Evolutionary conservation across 2,113 vertebrate species (phyloP), one percentile per base, ranked within the genome.

Genomic region (Phaetusa simplex): DNA sequence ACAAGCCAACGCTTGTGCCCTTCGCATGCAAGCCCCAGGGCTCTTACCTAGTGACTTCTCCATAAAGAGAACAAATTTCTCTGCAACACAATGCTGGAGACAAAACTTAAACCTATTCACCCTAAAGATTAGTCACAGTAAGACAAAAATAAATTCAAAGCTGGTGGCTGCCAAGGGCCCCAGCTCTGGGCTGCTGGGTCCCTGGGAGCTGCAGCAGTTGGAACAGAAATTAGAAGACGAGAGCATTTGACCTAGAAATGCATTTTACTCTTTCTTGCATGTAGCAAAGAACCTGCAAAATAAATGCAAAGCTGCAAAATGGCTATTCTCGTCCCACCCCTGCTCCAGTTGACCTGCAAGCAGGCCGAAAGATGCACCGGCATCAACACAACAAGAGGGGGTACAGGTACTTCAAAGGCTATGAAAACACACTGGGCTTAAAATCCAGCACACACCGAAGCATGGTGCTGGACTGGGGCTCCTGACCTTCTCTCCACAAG

Each of bases 91-190:
- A 58, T 34, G 61, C 21, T 50, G 22, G 87, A 79, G 66, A 91
- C 84, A 91, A 93, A 87, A 59, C 73, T 67, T 59, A 89, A 76
- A 82, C 30, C 24, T 79, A 43, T 82, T 89, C 78, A 82, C 67
- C 70, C 82, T 82, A 64, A 78, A 91, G 89, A 91, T 85, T 53
- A 93, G 84, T 61, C 70, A 91, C 62, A 76, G 70, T 19, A 65
- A 69, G 74, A 52, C 27, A 93, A 93, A 95, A 85, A 80, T 65
- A 76, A 90, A 93, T 85, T 82, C 62, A 93, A 91, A 87, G 49
- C 81, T 69, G 20, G 42, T 36, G 59, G 65, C 50, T 94, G 93
- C 84, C 77, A 40, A 79, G 38, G 47, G 81, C 50, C 65, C 36
- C 69, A 82, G 81, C 50, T 87, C 72, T 58, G 34, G 84, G 45